Evolutionary conservation across 2,888 invertebrate genomes (phyloP), one percentile per base, ranked within the genome.

Genomic region (Ornithoptera alexandrae): DNA sequence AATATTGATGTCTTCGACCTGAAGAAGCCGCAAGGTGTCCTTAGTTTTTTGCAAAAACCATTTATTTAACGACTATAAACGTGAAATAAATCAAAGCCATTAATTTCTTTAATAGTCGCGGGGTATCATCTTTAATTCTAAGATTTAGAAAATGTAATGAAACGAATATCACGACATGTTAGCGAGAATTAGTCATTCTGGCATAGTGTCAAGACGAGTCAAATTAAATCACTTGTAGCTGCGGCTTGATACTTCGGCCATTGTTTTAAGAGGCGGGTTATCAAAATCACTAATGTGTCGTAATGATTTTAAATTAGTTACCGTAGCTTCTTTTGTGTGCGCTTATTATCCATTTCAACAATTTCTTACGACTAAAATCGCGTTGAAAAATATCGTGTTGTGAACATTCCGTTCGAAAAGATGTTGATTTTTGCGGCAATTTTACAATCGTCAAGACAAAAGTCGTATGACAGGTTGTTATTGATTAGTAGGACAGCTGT

Each of bases 401-500:
- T 90, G 89, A 87, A 88, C 88, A 90, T 91, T 90, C 90, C 87
- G 77, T 77, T 79, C 74, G 84, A 79, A 83, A 85, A 85, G 84
- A 86, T 86, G 86, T 88, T 87, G 88, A 87, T 81, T 88, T 90
- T 91, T 90, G 87, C 81, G 81, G 85, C 81, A 83, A 88, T 88
- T 88, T 90, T 85, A 88, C 85, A 87, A 85, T 85, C 83, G 83
- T 87, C 84, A 85, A 85, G 86, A 86, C 82, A 82, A 84, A 80
- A 85, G 79, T 86, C 85, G 86, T 88, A 87, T 85, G 85, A 85
- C 83, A 84, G 83, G 81, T 78, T 76, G 81, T 89, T 88, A 91
- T 92, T 89, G 87, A 92, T 89, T 86, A 79, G 85, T 78, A 74
- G 82, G 84, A 80, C 92, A 91, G 90, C 90, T 92, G 91, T 78